Base-by-base conservation (phyloP, 2,113 vertebrate genomes). In the Gambusia affinis region DNA sequence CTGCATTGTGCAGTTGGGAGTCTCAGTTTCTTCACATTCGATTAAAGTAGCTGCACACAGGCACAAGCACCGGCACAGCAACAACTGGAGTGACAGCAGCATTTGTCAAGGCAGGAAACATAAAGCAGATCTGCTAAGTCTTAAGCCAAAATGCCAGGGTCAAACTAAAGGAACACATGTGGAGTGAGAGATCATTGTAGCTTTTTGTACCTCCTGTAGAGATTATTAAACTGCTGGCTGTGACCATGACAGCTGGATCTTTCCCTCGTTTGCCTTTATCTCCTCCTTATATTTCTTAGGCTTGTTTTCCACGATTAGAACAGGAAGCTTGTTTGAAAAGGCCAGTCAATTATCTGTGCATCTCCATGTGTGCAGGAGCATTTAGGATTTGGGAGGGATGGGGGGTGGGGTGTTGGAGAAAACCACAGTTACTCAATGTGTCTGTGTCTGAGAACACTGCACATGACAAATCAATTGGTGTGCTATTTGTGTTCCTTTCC, bases 401-500 rank as follows among this genome's bases (percentile, higher is more conserved):
- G 2, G 47, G 37, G 75, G 61, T 28, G 47, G 76, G 81, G 35
- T 10, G 35, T 11, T 11, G 35, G 35, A 37, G 35, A 37, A 81
- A 79, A 87, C 71, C 11, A 76, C 69, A 8, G 71, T 80, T 73
- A 79, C 83, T 87, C 80, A 88, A 89, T 74, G 75, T 66, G 61
- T 85, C 73, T 70, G 73, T 66, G 61, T 85, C 73, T 72, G 73
- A 77, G 81, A 84, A 78, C 82, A n/a, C 74, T 83, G 76, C 69
- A 12, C 78, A 83, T 24, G 22, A 69, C 76, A 74, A 88, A 89
- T 85, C 83, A 89, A 78, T 82, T 44, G 72, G 66, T 78, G 80
- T 77, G 83, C 87, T 91, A 91, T 92, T 93, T 92, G 87, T 73
- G 88, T 92, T 86, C 83, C 75, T 91, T 89, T 88, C 88, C 71